Evolutionary conservation across 30 jellyfish, hydroid and myxozoan genomes (phyloP).

Genomic region (Nemopilema nomurai): DNA sequence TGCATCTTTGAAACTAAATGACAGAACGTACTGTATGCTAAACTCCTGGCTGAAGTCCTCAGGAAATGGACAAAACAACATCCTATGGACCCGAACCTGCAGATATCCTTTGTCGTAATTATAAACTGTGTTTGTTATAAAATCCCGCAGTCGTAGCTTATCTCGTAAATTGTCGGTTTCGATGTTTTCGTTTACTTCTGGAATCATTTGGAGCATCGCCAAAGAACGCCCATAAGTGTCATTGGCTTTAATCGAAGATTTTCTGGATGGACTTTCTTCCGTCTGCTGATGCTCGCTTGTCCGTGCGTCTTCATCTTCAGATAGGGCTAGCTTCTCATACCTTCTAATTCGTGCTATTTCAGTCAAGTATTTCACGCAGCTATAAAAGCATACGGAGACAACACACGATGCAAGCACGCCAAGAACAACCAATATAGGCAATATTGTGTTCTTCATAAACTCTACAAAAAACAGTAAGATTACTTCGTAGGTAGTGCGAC

Average conservation of each 20-base stretch:
- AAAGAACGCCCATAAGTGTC: not conserved
- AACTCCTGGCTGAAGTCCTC: not conserved
- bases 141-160: conserved; percentile 1
- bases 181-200: not conserved
- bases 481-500: no score
- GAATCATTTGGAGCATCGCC: not conserved
- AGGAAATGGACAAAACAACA: conserved; percentile 19
- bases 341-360: not conserved
- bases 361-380: conserved; percentile 3
- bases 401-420: conserved; percentile 12
- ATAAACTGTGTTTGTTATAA: not conserved
- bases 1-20: not conserved
- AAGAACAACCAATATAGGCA: conserved; percentile 19
- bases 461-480: not conserved
- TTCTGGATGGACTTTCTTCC: not conserved
- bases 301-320: not conserved
- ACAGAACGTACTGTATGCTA: conserved; percentile 20
- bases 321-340: not conserved
- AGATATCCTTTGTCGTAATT: conserved; percentile 6
- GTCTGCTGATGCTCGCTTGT: no score
- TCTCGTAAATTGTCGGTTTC: not conserved
- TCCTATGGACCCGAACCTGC: not conserved
- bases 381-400: conserved; percentile 10
- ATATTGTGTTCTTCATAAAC: not conserved
- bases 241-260: not conserved